Conservation (phyloP, 2,888 invertebrate species). For the Acrobasis consociella region DNA sequence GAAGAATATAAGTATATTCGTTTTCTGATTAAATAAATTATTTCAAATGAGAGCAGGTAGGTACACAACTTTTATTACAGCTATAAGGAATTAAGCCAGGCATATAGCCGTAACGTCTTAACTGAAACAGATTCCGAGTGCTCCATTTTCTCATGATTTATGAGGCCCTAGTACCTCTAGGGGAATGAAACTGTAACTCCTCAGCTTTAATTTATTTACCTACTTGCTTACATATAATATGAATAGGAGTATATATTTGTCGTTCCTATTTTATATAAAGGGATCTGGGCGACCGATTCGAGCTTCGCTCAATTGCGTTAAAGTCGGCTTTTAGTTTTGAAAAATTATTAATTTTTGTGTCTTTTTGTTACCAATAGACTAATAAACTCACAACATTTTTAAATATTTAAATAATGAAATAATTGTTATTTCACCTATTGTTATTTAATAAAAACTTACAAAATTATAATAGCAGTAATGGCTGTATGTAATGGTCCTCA, state of each 20-base stretch:
- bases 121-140: constrained; percentile 30
- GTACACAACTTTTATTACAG: constrained; percentile 12
- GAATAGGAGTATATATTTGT: too few species aligned
- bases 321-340: too few species aligned
- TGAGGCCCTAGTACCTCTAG: constrained; percentile 27
- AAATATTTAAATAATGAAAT: not conserved
- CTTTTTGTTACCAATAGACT: too few species aligned
- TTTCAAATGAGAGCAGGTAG: not conserved
- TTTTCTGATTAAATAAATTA: too few species aligned
- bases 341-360: too few species aligned
- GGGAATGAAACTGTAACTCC: constrained; percentile 43
- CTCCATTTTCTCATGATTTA: constrained; percentile 47
- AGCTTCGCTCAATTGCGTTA: too few species aligned
- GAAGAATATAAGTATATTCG: too few species aligned
- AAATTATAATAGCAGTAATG: not conserved
- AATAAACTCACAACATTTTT: too few species aligned
- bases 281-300: too few species aligned
- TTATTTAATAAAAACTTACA: not conserved
- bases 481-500: not conserved
- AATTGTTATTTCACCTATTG: not conserved
- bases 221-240: not conserved
- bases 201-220: constrained; percentile 17
- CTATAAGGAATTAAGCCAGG: constrained; percentile 24
- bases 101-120: constrained; percentile 23
- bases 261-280: too few species aligned